These are phyloP conservation scores for Marisa cornuarietis DNA, from an alignment of 1,140 invertebrate species.

Conservation along the genomic window DNA sequence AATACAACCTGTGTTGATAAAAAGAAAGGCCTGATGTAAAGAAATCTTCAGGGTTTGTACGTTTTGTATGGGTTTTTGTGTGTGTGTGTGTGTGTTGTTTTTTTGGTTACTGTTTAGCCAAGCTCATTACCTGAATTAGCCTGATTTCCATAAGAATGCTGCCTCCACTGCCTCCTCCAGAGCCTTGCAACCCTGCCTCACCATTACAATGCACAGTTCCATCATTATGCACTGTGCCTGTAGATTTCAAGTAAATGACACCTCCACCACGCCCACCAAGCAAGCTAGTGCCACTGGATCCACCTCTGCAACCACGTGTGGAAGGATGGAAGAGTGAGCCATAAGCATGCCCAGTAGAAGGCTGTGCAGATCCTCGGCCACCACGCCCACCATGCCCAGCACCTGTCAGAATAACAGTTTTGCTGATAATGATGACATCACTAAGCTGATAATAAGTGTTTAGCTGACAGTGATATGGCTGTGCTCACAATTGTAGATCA, in stretches of 20 bases:
- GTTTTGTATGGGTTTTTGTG: too few relatives aligned
- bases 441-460: too few relatives aligned
- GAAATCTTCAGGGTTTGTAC: too few relatives aligned
- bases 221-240: conserved; percentile 44
- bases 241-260: conserved; percentile 39
- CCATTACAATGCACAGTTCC: conserved; percentile 48
- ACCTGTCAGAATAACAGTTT: conserved; percentile 28
- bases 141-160: conserved; percentile 43
- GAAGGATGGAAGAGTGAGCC: conserved; percentile 47
- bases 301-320: conserved; percentile 42
- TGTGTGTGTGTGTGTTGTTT: too few relatives aligned
- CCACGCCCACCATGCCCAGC: conserved; percentile 55
- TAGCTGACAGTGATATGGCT: too few relatives aligned
- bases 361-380: conserved; percentile 34
- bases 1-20: too few relatives aligned
- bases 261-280: conserved; percentile 43
- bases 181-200: conserved; percentile 25
- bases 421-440: not conserved
- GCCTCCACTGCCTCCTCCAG: conserved; percentile 54
- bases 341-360: conserved; percentile 36
- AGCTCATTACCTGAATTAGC: conserved; percentile 42
- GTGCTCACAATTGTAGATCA: too few relatives aligned
- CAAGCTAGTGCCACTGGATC: conserved; percentile 1
- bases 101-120: too few relatives aligned
- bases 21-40: too few relatives aligned